These are phyloP conservation scores for Acronicta aceris DNA, from an alignment of 2,888 invertebrate species.

Conservation along the genomic window DNA sequence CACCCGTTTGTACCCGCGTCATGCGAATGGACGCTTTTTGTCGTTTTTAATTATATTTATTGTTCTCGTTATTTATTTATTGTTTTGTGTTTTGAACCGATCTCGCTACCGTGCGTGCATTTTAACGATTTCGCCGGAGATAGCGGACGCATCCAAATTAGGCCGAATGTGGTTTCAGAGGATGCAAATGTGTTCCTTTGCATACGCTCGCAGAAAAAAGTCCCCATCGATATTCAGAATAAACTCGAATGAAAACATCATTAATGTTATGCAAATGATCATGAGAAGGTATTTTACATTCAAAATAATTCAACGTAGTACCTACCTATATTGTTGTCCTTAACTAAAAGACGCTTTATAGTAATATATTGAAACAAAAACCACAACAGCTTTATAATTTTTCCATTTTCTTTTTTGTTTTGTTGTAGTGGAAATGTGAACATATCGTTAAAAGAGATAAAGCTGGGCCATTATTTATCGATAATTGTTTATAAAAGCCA, in stretches of 20 bases:
- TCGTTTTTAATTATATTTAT: conserved; percentile 88
- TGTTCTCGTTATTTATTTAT: conserved; percentile 88
- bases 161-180: conserved; percentile 73
- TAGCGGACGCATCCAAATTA: conserved; percentile 85
- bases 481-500: conserved; percentile 65
- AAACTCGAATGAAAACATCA: conserved; percentile 79
- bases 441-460: conserved; percentile 61
- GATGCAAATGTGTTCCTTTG: conserved; percentile 84
- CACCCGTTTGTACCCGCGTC: conserved; percentile 83
- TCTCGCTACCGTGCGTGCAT: conserved; percentile 85
- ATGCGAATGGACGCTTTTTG: conserved; percentile 86
- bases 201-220: conserved; percentile 77
- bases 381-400: conserved; percentile 51
- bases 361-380: conserved; percentile 48
- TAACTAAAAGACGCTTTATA: conserved; percentile 32
- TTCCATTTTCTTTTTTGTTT: conserved; percentile 46
- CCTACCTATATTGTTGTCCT: conserved; percentile 44
- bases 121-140: conserved; percentile 82
- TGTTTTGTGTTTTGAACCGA: conserved; percentile 81
- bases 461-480: conserved; percentile 62
- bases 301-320: conserved; percentile 51
- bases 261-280: conserved; percentile 80
- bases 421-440: conserved; percentile 44
- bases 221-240: conserved; percentile 67
- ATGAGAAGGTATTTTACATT: conserved; percentile 66